These are phyloP conservation scores for Malacosoma neustria DNA, from an alignment of 2,888 invertebrate species.

Conservation along the genomic window DNA sequence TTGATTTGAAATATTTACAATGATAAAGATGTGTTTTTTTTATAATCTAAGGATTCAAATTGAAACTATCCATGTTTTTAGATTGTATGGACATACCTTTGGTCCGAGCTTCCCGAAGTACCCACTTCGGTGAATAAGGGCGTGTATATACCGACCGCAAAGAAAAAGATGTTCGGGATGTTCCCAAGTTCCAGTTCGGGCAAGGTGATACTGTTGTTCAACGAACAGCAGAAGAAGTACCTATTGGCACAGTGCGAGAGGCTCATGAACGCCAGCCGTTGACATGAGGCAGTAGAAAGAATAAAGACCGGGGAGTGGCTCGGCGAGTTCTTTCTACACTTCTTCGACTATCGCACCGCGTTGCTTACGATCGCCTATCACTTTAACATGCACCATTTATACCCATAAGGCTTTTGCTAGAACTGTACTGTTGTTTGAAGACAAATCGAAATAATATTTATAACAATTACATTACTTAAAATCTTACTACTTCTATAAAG, in stretches of 20 bases:
- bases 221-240: conserved; percentile 58
- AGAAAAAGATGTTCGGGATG: conserved; percentile 77
- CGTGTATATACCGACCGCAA: conserved; percentile 76
- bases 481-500: too few relatives aligned
- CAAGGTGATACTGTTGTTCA: conserved; percentile 71
- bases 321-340: conserved; percentile 59
- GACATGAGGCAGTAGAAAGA: conserved; percentile 66
- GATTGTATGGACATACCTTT: conserved; percentile 86
- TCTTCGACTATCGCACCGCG: conserved; percentile 56
- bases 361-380: conserved; percentile 51
- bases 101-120: conserved; percentile 82
- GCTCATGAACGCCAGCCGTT: conserved; percentile 48
- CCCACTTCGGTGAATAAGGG: conserved; percentile 82
- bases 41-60: too few relatives aligned
- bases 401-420: conserved; percentile 48
- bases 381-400: conserved; percentile 56
- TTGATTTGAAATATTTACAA: too few relatives aligned
- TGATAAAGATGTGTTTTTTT: too few relatives aligned
- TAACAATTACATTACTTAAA: too few relatives aligned
- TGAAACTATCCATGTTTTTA: conserved; percentile 24
- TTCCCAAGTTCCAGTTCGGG: conserved; percentile 78
- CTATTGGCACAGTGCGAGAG: conserved; percentile 56
- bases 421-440: conserved; percentile 21
- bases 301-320: conserved; percentile 31
- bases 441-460: conserved; percentile 14